These are phyloP conservation scores for Apis dorsata DNA, from an alignment of 1,140 invertebrate species.

Conservation along the genomic window DNA sequence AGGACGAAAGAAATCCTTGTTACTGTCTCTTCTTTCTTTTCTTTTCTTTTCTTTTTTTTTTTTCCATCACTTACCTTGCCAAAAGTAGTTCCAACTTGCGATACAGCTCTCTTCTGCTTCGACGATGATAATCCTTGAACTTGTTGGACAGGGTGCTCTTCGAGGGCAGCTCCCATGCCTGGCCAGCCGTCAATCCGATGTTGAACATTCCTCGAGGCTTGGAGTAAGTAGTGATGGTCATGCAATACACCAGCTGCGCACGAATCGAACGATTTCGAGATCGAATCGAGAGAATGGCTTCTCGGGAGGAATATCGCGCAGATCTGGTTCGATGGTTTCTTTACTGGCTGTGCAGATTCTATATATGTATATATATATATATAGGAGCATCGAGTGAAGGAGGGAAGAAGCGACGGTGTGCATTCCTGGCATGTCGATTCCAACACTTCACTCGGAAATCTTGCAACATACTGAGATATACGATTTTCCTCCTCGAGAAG, in stretches of 20 bases:
- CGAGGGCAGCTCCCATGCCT: slow-evolving; percentile 87
- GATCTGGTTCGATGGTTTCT: neutral
- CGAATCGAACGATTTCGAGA: neutral
- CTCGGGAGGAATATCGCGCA: neutral
- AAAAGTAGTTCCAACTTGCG: slow-evolving; percentile 77
- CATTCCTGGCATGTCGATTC: neutral
- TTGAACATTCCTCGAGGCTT: slow-evolving; percentile 83
- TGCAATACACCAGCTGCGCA: slow-evolving; percentile 83
- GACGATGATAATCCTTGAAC: slow-evolving; percentile 77
- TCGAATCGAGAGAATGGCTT: neutral
- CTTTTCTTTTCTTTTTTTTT: neutral
- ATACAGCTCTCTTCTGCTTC: slow-evolving; percentile 78
- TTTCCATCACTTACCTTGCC: slow-evolving; percentile 73
- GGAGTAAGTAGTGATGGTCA: slow-evolving; percentile 81
- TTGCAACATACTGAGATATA: neutral
- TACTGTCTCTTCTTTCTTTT: neutral
- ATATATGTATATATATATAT: neutral
- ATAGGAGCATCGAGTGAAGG: too few species aligned
- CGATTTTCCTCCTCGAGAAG: too few species aligned
- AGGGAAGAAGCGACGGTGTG: neutral
- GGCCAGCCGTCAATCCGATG: slow-evolving; percentile 85
- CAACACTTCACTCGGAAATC: neutral
- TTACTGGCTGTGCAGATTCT: neutral
- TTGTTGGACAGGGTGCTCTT: slow-evolving; percentile 68
- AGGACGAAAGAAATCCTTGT: neutral